phyloP scores from a whole-genome alignment of 2,888 invertebrate species.

The Agrilus mali region DNA sequence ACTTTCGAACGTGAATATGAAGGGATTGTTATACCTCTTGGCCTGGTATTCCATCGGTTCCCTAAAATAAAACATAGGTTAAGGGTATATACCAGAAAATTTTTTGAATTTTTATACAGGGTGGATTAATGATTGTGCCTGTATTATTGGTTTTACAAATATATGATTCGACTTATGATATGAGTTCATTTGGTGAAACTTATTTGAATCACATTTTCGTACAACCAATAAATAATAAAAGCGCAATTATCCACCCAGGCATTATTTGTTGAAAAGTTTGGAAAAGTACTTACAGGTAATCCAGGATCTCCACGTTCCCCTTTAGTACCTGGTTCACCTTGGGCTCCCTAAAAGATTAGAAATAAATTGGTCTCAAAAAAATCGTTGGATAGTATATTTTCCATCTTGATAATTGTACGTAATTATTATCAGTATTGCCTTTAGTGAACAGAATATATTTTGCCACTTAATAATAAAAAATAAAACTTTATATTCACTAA shows the following conservation, averaged over 20 bases:
- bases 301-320: constrained; percentile 90
- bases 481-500: too few species aligned
- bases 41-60: constrained; percentile 88
- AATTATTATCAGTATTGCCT: constrained; percentile 2
- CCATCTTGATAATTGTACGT: neutral
- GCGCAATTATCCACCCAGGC: too few species aligned
- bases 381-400: neutral
- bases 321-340: constrained; percentile 84
- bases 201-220: too few species aligned
- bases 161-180: too few species aligned
- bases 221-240: too few species aligned
- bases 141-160: too few species aligned
- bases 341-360: constrained; percentile 58
- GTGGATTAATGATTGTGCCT: too few species aligned
- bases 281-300: constrained; percentile 63
- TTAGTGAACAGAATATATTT: neutral
- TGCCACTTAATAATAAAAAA: neutral
- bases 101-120: too few species aligned
- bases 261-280: neutral
- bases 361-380: neutral
- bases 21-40: constrained; percentile 63
- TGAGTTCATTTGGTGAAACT: too few species aligned
- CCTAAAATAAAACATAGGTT: constrained; percentile 46
- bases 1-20: constrained; percentile 7
- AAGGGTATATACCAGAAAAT: too few species aligned